Conservation (phyloP, 2,797 vertebrate species). For the Pempheris klunzingeri region DNA sequence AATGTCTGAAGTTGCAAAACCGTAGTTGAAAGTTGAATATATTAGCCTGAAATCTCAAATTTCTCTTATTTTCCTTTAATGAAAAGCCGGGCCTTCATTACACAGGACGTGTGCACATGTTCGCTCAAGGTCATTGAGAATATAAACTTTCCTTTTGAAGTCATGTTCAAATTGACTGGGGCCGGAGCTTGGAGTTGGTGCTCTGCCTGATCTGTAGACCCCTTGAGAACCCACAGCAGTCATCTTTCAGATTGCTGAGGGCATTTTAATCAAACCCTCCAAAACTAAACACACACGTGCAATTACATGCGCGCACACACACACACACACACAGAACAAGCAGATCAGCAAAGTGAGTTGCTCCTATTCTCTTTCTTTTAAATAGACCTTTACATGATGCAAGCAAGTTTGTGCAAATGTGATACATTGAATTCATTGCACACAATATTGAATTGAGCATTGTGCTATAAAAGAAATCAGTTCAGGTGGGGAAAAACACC, state of each 20-base stretch:
- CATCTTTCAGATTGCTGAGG: slow-evolving; percentile 59
- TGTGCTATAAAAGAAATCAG: not conserved
- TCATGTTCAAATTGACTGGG: slow-evolving; percentile 49
- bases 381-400: not conserved
- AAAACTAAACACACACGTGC: slow-evolving; percentile 40
- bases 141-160: slow-evolving; percentile 67
- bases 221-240: slow-evolving; percentile 43
- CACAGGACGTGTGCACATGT: slow-evolving; percentile 18
- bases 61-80: slow-evolving; percentile 4
- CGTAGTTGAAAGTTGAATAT: slow-evolving; percentile 9
- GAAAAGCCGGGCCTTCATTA: slow-evolving; percentile 44
- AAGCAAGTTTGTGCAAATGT: not conserved
- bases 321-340: not conserved
- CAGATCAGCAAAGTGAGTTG: not conserved
- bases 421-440: not conserved
- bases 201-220: slow-evolving; percentile 42
- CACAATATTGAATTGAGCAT: not conserved
- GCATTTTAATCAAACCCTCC: slow-evolving; percentile 64
- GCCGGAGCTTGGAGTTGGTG: slow-evolving; percentile 36
- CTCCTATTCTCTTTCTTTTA: slow-evolving; percentile 7
- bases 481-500: not conserved
- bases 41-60: slow-evolving; percentile 2
- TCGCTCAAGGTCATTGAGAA: slow-evolving; percentile 56
- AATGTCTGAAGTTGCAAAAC: not conserved
- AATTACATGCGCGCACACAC: slow-evolving; percentile 2